Base-by-base conservation (phyloP, 1,140 invertebrate species). In the Uloborus diversus region DNA sequence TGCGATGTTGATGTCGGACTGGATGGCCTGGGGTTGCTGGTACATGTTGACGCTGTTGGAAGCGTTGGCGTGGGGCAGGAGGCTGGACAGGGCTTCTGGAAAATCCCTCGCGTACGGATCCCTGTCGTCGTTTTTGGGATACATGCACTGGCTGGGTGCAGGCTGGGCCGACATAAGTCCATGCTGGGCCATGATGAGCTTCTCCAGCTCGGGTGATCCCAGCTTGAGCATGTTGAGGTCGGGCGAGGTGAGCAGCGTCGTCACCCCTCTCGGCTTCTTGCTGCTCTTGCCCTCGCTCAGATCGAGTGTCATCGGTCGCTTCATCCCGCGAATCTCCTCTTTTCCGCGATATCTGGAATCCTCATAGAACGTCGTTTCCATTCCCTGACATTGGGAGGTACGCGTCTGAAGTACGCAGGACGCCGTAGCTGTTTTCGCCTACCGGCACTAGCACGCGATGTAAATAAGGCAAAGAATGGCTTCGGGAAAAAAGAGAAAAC, bases 61-160 rank as follows among this genome's bases (percentile, higher is more conserved):
- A 17, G 68, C 17, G 5, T 30, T 35, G 7, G 30, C 68, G 75
- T 90, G 91, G 7, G 37, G 37, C 83, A 92, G 94, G 1, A 97
- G 87, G 85, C 94, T 92, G 83, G 94, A 93, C 42, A 98, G 87
- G 1, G 96, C 96, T 82, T 96, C 94, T 23, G 94, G 94, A 86
- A 98, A 98, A 13, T 95, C 95, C 71, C 93, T 91, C 5, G 93
- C 94, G 86, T 96, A 98, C 62, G 91, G 88, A 85, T 97, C 96
- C 85, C 97, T 96, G 84, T 96, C 96, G 82, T 95, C 93, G 7
- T 94, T 96, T 0, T 93, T 92, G 62, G 42, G 30, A 79, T 92
- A 91, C 30, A 90, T 91, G 85, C 92, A 94, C 83, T 89, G 88
- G 83, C 89, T 90, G 1, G 92, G 92, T 1, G 93, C 93, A 1